Evolutionary conservation across 2,888 invertebrate species (phyloP), one percentile per base, ranked within the genome.

Genomic region (Herminia tarsipennalis): DNA sequence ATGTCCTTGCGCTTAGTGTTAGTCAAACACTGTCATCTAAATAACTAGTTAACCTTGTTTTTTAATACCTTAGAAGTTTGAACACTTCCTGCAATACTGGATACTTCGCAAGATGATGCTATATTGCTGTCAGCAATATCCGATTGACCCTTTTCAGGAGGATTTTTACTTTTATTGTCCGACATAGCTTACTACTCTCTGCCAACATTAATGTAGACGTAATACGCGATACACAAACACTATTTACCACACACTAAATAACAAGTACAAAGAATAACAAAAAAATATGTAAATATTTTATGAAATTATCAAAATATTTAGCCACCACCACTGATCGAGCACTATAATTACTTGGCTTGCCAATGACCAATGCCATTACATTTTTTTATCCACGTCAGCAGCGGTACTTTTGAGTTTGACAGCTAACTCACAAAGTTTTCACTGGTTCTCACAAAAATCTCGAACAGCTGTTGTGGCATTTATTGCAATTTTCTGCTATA

Each of bases 21-120:
- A 46, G 14, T 22, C 37, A 44, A 40, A 43, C 35, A 40, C 22
- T 24, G 38, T 43, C 35, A 36, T 12, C 33, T n/a, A n/a, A n/a
- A n/a, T n/a, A n/a, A n/a, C n/a, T n/a, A n/a, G n/a, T n/a, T n/a
- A n/a, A n/a, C n/a, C n/a, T n/a, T n/a, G n/a, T n/a, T n/a, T n/a
- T n/a, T n/a, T n/a, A n/a, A n/a, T 76, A 89, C 89, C 88, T 86
- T 87, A 30, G 70, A 61, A 59, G 81, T 81, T 78, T 76, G 83
- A 53, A 82, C 77, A 83, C 85, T 87, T 65, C 81, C 84, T 53
- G 78, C 70, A 45, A 81, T 56, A 73, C 81, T 83, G 42, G 84
- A 77, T 56, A 82, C 81, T 66, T 86, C 88, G 55, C 76, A 78
- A 33, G 74, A 52, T 56, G 77, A 62, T 65, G 84, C 81, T 89